Evolutionary conservation across 1,140 invertebrate genomes (phyloP), one percentile per base, ranked within the genome.

Genomic region (Sminthurides bifidus): DNA sequence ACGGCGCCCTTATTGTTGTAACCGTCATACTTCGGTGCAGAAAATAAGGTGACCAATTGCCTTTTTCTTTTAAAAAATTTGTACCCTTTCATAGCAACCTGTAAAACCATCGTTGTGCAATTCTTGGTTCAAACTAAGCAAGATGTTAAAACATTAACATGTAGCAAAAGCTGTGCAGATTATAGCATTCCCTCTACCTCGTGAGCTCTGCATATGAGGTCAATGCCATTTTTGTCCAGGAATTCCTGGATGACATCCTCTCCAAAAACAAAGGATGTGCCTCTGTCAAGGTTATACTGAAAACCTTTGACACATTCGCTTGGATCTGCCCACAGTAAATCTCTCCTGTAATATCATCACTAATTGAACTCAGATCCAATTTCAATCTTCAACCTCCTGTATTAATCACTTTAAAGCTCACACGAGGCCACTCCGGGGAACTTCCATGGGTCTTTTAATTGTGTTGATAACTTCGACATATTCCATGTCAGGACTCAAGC

Each of bases 321-420:
- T 75, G 75, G 65, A 33, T 77, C 76, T 19, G 75, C 75, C 78
- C 78, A 80, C 40, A 80, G 63, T 24, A 80, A 65, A 67, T 80
- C 78, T 66, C 78, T 80, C 14, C 81, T 27, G 78, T 79, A 65
- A 12, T 12, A 46, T 4, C 5, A 46, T 15, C 3, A 6, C 33
- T 17, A 12, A 37, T 37, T 37, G 12, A n/a, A n/a, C n/a, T n/a
- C n/a, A n/a, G n/a, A n/a, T n/a, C n/a, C n/a, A n/a, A n/a, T n/a
- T n/a, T n/a, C n/a, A n/a, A n/a, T 12, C 33, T 37, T 37, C 33
- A 12, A 17, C 33, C 33, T 37, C 33, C 33, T 12, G 33, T 37
- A 12, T 17, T 37, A 12, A 12, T 37, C 12, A 37, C 17, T 37
- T 37, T 37, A 37, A 12, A 12, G 6, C 17, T 8, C 17, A 31